These are phyloP conservation scores for Synodontis membranacea DNA, from an alignment of 2,113 vertebrate species.

Conservation along the genomic window DNA sequence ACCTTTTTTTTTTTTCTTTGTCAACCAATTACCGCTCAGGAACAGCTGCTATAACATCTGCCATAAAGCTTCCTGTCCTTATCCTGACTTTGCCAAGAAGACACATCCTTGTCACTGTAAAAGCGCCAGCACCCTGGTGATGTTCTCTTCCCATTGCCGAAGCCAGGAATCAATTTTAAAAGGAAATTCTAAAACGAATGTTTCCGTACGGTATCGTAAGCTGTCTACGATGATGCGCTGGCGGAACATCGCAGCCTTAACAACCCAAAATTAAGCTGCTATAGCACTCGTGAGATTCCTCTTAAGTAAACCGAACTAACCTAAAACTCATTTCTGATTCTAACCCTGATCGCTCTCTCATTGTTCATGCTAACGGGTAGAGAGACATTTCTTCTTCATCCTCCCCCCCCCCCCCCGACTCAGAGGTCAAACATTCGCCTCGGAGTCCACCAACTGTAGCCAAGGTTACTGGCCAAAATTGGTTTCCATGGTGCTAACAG, in stretches of 20 bases:
- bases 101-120: neutral
- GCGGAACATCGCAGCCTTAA: too few relatives aligned
- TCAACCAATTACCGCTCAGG: neutral
- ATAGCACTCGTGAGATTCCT: too few relatives aligned
- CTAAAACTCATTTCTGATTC: neutral
- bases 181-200: neutral
- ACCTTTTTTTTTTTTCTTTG: neutral
- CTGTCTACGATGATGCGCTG: neutral
- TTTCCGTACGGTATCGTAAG: neutral
- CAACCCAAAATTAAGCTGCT: too few relatives aligned
- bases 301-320: neutral
- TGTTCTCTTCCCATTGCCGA: neutral
- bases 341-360: neutral
- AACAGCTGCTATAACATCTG: neutral
- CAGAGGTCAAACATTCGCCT: constrained; percentile 6
- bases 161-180: neutral
- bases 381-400: neutral
- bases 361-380: neutral
- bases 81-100: neutral
- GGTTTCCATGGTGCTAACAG: constrained; percentile 13
- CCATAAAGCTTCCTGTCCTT: neutral
- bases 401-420: neutral
- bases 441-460: constrained; percentile 4
- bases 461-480: constrained; percentile 26
- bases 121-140: neutral